Percentiles rank a stretch among this genome's conserved stretches.
Evolutionary conservation across 2,113 vertebrate genomes (phyloP).

Genomic region (Poicephalus meyeri): DNA sequence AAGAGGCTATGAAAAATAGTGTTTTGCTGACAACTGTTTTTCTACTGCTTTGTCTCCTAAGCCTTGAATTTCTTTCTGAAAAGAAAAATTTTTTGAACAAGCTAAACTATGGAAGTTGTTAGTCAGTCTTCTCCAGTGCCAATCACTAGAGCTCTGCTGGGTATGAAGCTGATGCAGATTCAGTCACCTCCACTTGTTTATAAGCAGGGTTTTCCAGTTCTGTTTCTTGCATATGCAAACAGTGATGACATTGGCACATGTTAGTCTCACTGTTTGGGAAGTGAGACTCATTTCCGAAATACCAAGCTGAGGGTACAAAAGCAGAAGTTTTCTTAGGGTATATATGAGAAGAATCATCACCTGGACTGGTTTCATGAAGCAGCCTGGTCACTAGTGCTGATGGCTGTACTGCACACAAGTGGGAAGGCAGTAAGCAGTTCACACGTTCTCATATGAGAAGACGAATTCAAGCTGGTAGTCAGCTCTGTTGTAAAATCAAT

Average conservation of each 20-base stretch:
- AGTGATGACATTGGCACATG: background rate
- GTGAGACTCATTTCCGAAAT: background rate
- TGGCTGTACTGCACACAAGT: background rate
- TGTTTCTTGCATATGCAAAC: background rate
- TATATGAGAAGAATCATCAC: background rate
- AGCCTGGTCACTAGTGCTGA: rapidly evolving
- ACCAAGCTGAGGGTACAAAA: background rate
- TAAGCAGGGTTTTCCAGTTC: constrained; percentile 31
- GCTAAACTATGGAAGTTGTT: background rate
- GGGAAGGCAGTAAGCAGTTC: background rate
- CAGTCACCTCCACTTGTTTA: background rate
- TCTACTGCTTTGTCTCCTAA: background rate
- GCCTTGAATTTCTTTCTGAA: background rate
- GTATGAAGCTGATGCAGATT: background rate
- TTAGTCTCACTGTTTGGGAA: background rate
- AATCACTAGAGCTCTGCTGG: background rate
- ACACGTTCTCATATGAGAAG: background rate
- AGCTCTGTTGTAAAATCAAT: background rate
- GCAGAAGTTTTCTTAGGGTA: background rate
- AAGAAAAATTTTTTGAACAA: background rate
- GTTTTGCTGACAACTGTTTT: background rate
- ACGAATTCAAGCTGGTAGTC: background rate
- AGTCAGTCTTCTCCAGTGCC: background rate
- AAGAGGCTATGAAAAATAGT: background rate
- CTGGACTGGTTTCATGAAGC: background rate